Base-by-base conservation (phyloP, 2,888 invertebrate species). In the Leucophenga montana region DNA sequence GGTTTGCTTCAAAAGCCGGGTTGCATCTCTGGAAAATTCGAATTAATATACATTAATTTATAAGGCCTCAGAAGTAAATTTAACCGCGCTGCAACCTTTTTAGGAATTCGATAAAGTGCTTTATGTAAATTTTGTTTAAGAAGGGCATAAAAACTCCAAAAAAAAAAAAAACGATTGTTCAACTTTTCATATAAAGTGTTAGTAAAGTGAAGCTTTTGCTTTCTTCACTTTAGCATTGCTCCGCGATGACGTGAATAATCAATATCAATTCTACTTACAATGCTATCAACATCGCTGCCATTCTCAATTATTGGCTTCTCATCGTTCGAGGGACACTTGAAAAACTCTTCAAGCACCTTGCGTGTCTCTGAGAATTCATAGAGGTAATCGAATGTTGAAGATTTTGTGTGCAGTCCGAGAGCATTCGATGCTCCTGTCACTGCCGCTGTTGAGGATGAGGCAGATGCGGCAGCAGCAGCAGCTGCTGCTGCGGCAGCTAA, bases 311-410 rank as follows among this genome's bases (percentile, higher is more conserved):
- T 85, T 73, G 91, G 87, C 75, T 91, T 92, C 75, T 92, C 92
- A 76, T 91, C 91, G 27, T 90, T 90, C 14, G 82, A 82, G 66
- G 82, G 83, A 86, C 95, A 94, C 87, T 95, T 93, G 90, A 96
- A 96, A 90, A 96, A 96, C 89, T 96, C 96, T 87, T 96, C 96
- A 59, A 96, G 90, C 68, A 96, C 96, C 90, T 96, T 96, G 79
- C 96, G 91, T 67, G 96, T 96, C 89, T 96, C 96, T 4, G 95
- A 96, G 89, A 96, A 96, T 89, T 96, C 96, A 88, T 96, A 96
- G 75, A 95, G 89, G 89, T 95, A 95, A 90, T 96, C 95, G 88
- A 95, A 95, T 46, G 95, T 94, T 67, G 94, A 90, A 71, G 91
- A 88, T 80, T 88, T 88, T 48, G 87, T 85, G 64, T 85, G 85